A percentile compares a stretch with the other conserved stretches of the same genome.
These are phyloP conservation scores for Trichomycterus rosablanca DNA, from an alignment of 2,113 vertebrate genomes.

Conservation along the genomic window DNA sequence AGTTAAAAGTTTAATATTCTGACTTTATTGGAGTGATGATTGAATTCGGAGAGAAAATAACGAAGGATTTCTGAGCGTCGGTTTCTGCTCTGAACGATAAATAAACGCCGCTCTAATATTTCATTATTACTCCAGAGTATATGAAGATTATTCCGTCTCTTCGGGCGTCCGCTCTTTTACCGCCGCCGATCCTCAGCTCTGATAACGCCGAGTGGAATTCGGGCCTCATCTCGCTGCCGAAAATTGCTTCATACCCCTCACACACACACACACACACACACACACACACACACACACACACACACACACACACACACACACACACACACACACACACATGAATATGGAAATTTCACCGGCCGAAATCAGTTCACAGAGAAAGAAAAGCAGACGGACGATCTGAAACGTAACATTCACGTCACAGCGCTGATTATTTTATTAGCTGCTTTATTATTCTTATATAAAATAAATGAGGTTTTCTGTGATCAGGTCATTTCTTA, in stretches of 20 bases:
- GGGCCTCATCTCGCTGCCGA: constrained; percentile 48
- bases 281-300: too few species aligned
- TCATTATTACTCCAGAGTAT: constrained; percentile 9
- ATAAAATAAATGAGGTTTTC: background rate
- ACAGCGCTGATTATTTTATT: background rate
- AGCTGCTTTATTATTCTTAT: background rate
- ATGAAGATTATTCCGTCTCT: background rate
- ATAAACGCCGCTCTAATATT: constrained; percentile 13
- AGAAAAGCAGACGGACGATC: background rate
- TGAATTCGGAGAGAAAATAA: constrained; percentile 57
- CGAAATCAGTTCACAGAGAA: background rate
- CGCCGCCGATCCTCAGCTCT: background rate
- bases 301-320: too few species aligned
- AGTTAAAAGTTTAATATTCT: too few species aligned
- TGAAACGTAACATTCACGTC: background rate
- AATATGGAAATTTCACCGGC: constrained; percentile 3
- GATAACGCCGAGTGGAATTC: background rate
- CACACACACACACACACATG: too few species aligned
- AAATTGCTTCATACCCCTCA: background rate
- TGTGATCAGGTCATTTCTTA: background rate
- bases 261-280: too few species aligned
- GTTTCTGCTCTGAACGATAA: too few species aligned
- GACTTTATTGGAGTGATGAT: constrained; percentile 56
- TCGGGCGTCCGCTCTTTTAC: background rate
- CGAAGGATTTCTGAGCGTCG: too few species aligned